These are phyloP conservation scores for Diaphora mendica DNA, from an alignment of 2,888 invertebrate species.

Conservation along the genomic window DNA sequence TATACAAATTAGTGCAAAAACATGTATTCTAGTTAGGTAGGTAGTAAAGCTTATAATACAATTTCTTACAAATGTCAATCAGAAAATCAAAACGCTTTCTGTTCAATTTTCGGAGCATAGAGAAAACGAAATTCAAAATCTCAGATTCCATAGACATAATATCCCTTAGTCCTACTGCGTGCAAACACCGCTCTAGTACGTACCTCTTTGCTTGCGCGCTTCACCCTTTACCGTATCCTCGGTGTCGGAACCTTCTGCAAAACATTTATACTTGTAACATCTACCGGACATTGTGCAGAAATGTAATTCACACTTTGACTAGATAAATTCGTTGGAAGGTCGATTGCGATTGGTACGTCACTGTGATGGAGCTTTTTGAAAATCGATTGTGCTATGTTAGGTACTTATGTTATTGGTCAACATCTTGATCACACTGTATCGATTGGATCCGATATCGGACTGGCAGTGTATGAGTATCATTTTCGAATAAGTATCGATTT, in stretches of 20 bases:
- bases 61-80: too few species aligned
- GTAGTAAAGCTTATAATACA: too few species aligned
- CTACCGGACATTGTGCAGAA: slow-evolving; percentile 53
- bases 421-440: background rate
- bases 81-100: too few species aligned
- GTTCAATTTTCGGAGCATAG: too few species aligned
- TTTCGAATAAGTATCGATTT: background rate
- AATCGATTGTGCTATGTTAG: background rate
- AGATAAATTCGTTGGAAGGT: slow-evolving; percentile 17
- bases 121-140: too few species aligned
- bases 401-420: background rate
- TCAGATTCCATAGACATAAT: background rate
- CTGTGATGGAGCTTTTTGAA: background rate
- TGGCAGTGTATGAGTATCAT: background rate
- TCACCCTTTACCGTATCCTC: slow-evolving; percentile 80
- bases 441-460: background rate
- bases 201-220: slow-evolving; percentile 77
- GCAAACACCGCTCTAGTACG: slow-evolving; percentile 42
- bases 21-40: background rate
- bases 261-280: slow-evolving; percentile 74
- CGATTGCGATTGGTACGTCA: slow-evolving; percentile 34
- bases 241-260: slow-evolving; percentile 83
- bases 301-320: slow-evolving; percentile 20
- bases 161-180: slow-evolving; percentile 1
- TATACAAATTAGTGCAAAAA: background rate